Evolutionary conservation across 2,113 vertebrate species (phyloP).

Genomic region (pig (Sus scrofa)): T2T-Sscrofa CM000819.6:19203001-19203500

Average conservation of each 20-base stretch:
- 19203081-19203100: background rate
- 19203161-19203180: background rate
- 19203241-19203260: conserved; percentile 12
- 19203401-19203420: conserved; percentile 33
- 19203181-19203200: background rate
- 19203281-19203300: conserved; percentile 96
- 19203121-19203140: background rate
- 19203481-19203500: conserved; percentile 29
- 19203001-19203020: background rate
- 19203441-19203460: background rate
- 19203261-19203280: conserved; percentile 94
- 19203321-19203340: conserved; percentile 97
- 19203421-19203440: conserved; percentile 2
- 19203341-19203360: conserved; percentile 97
- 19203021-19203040: background rate
- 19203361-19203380: conserved; percentile 99
- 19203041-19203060: conserved; percentile 11
- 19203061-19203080: background rate
- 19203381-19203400: conserved; percentile 3
- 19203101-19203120: background rate
- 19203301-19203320: conserved; percentile 97
- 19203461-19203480: background rate
- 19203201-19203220: background rate
- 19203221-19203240: conserved; percentile 32
- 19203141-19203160: conserved; percentile 4